Percentiles rank a stretch among this genome's conserved stretches.
Conservation (phyloP, 2,113 vertebrate genomes). For the Megalops atlanticus region DNA sequence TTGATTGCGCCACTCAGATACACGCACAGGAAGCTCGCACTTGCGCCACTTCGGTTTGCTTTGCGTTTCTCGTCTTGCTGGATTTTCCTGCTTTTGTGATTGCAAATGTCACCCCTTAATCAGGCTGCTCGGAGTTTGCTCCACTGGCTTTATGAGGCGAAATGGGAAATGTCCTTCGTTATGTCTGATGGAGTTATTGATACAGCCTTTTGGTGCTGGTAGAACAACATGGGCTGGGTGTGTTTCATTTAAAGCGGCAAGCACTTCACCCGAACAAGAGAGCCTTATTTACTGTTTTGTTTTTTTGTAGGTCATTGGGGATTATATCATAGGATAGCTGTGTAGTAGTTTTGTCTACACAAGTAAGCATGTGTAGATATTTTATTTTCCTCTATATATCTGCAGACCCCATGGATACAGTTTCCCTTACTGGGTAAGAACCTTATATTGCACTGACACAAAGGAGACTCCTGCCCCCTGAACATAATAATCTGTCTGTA, state of each 20-base stretch:
- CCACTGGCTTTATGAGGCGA: neutral
- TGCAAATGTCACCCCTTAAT: neutral
- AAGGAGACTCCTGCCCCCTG: neutral
- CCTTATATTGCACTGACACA: neutral
- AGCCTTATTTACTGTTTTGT: neutral
- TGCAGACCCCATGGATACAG: neutral
- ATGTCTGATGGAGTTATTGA: neutral
- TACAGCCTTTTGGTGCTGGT: neutral
- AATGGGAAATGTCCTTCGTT: neutral
- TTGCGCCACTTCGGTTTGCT: neutral
- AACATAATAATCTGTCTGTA: neutral
- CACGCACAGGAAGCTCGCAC: neutral
- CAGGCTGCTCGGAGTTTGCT: neutral
- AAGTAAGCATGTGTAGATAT: neutral
- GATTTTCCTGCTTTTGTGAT: neutral
- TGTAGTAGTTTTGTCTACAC: neutral
- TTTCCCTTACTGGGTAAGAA: neutral
- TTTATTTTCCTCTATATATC: neutral
- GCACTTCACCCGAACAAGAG: neutral
- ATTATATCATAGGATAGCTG: neutral
- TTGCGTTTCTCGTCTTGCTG: neutral
- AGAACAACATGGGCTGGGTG: neutral
- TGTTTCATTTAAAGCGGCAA: neutral
- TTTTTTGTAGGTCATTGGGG: neutral
- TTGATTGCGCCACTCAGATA: neutral